Evolutionary conservation across 2,797 vertebrate species (phyloP).

Genomic region (Sternarchorhynchus goeldii): DNA sequence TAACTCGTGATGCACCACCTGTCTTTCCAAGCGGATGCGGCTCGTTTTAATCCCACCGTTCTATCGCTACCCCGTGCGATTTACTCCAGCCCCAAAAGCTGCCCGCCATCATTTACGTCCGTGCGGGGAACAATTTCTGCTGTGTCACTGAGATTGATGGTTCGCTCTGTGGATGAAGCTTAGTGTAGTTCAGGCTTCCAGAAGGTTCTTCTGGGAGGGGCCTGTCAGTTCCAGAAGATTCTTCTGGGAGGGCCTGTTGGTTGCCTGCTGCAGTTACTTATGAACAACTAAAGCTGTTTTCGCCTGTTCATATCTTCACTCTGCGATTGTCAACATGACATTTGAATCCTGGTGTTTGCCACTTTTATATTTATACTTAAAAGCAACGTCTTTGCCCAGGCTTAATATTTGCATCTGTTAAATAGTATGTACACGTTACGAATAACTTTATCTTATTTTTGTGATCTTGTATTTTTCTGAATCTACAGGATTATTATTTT

Average conservation of each 20-base stretch:
- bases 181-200: constrained; percentile 4
- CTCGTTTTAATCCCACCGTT: constrained; percentile 42
- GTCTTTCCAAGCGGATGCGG: constrained; percentile 48
- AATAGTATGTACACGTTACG: too few relatives aligned
- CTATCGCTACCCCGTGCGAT: constrained; percentile 37
- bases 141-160: constrained; percentile 37
- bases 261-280: background rate
- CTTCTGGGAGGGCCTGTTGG: background rate
- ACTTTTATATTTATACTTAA: too few relatives aligned
- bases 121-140: constrained; percentile 42
- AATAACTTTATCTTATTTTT: too few relatives aligned
- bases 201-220: background rate
- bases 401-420: too few relatives aligned
- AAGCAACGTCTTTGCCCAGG: too few relatives aligned
- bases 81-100: constrained; percentile 48
- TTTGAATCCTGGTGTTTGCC: too few relatives aligned
- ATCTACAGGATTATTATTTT: too few relatives aligned
- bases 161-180: background rate
- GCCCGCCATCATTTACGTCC: constrained; percentile 50
- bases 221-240: background rate
- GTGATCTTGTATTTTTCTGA: too few relatives aligned
- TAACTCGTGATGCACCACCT: constrained; percentile 62
- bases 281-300: too few relatives aligned
- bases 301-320: too few relatives aligned
- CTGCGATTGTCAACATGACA: too few relatives aligned